Evolutionary conservation across 2,888 invertebrate genomes (phyloP), one percentile per base, ranked within the genome.

Genomic region (Ypsolopha sequella): DNA sequence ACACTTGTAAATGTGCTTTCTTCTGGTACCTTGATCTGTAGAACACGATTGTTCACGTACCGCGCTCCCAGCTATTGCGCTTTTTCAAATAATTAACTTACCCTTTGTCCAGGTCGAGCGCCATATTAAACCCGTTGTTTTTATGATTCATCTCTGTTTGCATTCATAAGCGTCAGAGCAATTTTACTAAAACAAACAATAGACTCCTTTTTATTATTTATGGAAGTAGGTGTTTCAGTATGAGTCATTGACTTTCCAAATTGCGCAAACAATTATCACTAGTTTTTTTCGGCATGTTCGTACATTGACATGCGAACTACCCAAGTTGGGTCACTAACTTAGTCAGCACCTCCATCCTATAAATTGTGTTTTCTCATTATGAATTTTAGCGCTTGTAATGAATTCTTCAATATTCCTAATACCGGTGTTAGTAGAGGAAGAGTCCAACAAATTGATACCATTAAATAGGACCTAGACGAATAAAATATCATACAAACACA

Each of bases 11-110:
- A 35, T 13, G 47, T 48, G 36, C 36, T 10, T 36, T 48, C 14
- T 35, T 13, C 14, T 24, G 24, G 24, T 24, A 24, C 43, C 24
- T 8, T 43, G 43, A 43, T 43, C 41, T 2, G 11, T 41, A 14
- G 24, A 24, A 24, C 24, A 24, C 24, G 24, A 24, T 24, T 24
- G 24, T 4, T 24, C 24, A 24, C 24, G 24, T 24, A 24, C 24
- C 24, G 24, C 24, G 24, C 24, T 24, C 24, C 24, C 24, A 24
- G 24, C 24, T 24, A 24, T 24, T 24, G 24, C 24, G 24, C 24
- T 47, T 47, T 47, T 47, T 13, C 47, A 47, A 36, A 14, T 9
- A 45, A 45, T 45, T 45, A 34, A 33, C 45, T 43, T n/a, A n/a
- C 33, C 9, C 4, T 33, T 45, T 45, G 45, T 45, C 34, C 44